phyloP scores from a whole-genome alignment of 2,888 invertebrate species.

The Dione vanillae region DNA sequence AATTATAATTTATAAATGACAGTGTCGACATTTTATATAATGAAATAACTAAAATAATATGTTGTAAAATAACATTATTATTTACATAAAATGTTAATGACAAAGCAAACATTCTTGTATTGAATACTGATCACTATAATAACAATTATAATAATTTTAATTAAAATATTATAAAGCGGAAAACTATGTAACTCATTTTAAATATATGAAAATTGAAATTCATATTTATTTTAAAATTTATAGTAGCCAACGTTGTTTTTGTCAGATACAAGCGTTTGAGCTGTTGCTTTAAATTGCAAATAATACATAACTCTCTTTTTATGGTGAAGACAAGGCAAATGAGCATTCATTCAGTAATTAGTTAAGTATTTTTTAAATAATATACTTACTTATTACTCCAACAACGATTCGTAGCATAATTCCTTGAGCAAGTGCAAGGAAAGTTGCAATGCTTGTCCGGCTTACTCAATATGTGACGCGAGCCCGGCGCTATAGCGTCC shows the following conservation, averaged over 20 bases:
- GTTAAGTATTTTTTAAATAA: too few relatives aligned
- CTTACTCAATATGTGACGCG: slow-evolving; percentile 63
- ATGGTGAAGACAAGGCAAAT: too few relatives aligned
- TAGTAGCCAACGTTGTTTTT: too few relatives aligned
- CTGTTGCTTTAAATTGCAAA: too few relatives aligned
- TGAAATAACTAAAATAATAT: background rate
- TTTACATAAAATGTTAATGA: background rate
- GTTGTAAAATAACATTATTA: background rate
- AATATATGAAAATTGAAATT: background rate
- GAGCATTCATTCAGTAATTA: too few relatives aligned
- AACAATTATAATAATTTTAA: slow-evolving; percentile 4
- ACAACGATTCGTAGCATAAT: slow-evolving; percentile 61
- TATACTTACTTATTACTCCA: slow-evolving; percentile 70
- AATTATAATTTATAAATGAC: background rate
- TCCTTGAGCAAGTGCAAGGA: slow-evolving; percentile 60
- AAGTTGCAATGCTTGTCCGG: slow-evolving; percentile 59
- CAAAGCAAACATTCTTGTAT: background rate
- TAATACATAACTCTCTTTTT: too few relatives aligned
- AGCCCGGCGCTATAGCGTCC: slow-evolving; percentile 65
- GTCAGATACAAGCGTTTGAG: too few relatives aligned
- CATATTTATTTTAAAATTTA: background rate
- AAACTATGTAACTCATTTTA: background rate
- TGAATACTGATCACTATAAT: background rate
- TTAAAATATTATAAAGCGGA: slow-evolving; percentile 8
- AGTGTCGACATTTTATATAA: background rate